Evolutionary conservation across 2,113 vertebrate genomes (phyloP).

Genomic region (Channa maculata): DNA sequence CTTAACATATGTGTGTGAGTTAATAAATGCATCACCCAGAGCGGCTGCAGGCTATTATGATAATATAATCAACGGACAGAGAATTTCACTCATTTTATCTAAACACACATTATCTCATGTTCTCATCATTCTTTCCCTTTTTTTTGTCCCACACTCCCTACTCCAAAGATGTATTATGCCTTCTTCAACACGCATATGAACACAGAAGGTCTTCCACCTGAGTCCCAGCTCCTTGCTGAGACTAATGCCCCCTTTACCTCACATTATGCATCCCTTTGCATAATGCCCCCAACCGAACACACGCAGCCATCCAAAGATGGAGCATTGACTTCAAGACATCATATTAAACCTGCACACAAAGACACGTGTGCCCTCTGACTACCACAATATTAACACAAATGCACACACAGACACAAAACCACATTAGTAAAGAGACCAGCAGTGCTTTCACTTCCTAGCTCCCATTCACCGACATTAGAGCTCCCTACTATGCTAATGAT

Average conservation of each 20-base stretch:
- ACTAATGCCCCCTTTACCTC: constrained; percentile 69
- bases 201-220: constrained; percentile 65
- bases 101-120: constrained; percentile 53
- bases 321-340: constrained; percentile 49
- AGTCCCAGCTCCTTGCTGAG: constrained; percentile 58
- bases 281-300: constrained; percentile 56
- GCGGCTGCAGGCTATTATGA: constrained; percentile 68
- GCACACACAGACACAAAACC: constrained; percentile 41
- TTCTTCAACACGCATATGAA: constrained; percentile 21
- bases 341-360: constrained; percentile 57
- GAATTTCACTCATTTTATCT: constrained; percentile 55
- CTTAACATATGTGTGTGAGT: constrained; percentile 34
- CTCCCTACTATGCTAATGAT: constrained; percentile 62
- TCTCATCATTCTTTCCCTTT: constrained; percentile 35
- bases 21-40: constrained; percentile 54
- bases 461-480: constrained; percentile 62
- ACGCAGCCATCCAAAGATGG: constrained; percentile 38
- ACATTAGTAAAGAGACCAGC: constrained; percentile 23
- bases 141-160: background rate
- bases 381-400: constrained; percentile 45
- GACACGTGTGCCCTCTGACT: constrained; percentile 11
- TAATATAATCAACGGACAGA: constrained; percentile 72
- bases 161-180: constrained; percentile 45
- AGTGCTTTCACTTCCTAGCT: constrained; percentile 54
- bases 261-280: constrained; percentile 70